Percentiles rank a stretch among this genome's conserved stretches.
These are phyloP conservation scores for Gadus chalcogrammus DNA, from an alignment of 2,113 vertebrate species.

Conservation along the genomic window DNA sequence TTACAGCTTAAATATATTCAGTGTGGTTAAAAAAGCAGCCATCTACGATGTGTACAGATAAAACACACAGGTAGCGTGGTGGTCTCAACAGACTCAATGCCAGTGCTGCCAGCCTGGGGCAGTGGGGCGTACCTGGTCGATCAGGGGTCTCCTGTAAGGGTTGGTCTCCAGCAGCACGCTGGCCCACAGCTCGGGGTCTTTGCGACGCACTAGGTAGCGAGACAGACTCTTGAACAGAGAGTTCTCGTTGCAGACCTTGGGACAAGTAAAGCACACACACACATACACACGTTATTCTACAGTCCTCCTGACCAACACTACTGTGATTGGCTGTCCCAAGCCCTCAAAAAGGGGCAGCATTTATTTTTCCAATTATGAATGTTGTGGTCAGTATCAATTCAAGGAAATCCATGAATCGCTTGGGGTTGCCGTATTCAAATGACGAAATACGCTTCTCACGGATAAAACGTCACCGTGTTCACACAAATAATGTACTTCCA, in stretches of 20 bases:
- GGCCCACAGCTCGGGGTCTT: slow-evolving; percentile 95
- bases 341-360: background rate
- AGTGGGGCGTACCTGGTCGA: slow-evolving; percentile 83
- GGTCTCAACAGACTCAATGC: background rate
- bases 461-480: too few species aligned
- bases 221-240: slow-evolving; percentile 98
- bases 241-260: slow-evolving; percentile 97
- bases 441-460: too few species aligned
- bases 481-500: too few species aligned
- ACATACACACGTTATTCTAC: background rate
- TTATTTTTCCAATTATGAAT: too few species aligned
- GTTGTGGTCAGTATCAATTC: too few species aligned
- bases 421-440: too few species aligned
- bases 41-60: too few species aligned
- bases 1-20: too few species aligned
- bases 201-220: slow-evolving; percentile 93
- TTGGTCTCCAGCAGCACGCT: slow-evolving; percentile 95
- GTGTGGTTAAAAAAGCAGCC: too few species aligned
- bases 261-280: background rate
- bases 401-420: too few species aligned
- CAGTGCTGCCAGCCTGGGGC: too few species aligned
- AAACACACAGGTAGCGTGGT: too few species aligned
- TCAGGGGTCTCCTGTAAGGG: slow-evolving; percentile 91
- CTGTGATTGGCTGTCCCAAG: background rate
- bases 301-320: background rate